Conservation (phyloP, 2,888 invertebrate genomes). For the Drosophila nr. fundita region DNA sequence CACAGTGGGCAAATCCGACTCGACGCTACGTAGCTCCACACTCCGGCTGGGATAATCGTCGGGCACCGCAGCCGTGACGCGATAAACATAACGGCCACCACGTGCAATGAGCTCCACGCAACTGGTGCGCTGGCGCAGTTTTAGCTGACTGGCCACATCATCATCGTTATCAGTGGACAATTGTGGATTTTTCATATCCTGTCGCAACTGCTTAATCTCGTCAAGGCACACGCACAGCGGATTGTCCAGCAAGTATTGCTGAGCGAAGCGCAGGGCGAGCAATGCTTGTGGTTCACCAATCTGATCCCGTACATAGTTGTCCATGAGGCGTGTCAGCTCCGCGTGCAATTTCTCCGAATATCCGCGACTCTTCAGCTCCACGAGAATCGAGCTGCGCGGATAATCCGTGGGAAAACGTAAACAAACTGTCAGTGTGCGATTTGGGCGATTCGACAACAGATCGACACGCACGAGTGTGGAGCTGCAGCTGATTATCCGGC, state of each 20-base stretch:
- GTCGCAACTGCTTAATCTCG: conserved; percentile 88
- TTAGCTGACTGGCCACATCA: conserved; percentile 86
- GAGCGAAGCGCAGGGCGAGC: conserved; percentile 87
- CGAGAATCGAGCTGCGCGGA: conserved; percentile 86
- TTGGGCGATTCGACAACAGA: conserved; percentile 86
- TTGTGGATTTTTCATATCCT: conserved; percentile 82
- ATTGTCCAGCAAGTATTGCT: conserved; percentile 88
- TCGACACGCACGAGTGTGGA: conserved; percentile 89
- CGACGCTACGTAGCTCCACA: conserved; percentile 86
- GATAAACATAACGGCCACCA: conserved; percentile 88
- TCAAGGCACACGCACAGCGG: conserved; percentile 90
- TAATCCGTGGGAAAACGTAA: conserved; percentile 88
- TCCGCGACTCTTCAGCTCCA: conserved; percentile 90
- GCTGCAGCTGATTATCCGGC: conserved; percentile 88
- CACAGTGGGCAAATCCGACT: conserved; percentile 88
- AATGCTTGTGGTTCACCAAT: conserved; percentile 88
- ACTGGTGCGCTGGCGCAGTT: conserved; percentile 89
- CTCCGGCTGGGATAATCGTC: conserved; percentile 87
- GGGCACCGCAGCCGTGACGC: conserved; percentile 87
- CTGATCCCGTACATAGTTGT: conserved; percentile 87
- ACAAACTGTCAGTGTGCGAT: conserved; percentile 88
- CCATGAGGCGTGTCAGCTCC: conserved; percentile 86
- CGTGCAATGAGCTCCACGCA: conserved; percentile 87
- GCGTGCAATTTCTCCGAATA: conserved; percentile 88
- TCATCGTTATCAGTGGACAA: conserved; percentile 26